A percentile compares a stretch with the other conserved stretches of the same genome.
Evolutionary conservation across 2,797 vertebrate genomes (phyloP).

Genomic region (Paedocypris micromegethes): DNA sequence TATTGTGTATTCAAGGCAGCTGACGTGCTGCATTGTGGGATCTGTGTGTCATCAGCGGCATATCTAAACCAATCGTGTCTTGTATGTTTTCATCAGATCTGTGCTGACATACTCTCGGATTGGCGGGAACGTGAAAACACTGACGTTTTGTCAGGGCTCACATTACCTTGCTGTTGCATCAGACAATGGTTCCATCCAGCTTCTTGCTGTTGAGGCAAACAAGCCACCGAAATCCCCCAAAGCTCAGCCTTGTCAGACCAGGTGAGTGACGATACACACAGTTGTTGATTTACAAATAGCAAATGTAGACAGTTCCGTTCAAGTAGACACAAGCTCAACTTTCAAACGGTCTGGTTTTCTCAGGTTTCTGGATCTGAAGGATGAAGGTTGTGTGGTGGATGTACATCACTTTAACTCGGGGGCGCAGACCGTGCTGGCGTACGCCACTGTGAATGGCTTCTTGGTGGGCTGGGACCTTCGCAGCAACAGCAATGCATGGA

Average conservation of each 20-base stretch:
- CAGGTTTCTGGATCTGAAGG: slow-evolving; percentile 83
- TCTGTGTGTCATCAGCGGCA: too few species aligned
- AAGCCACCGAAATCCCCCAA: slow-evolving; percentile 95
- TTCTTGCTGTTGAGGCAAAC: slow-evolving; percentile 87
- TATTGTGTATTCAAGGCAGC: too few species aligned
- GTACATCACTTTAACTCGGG: slow-evolving; percentile 95
- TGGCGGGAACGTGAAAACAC: slow-evolving; percentile 86
- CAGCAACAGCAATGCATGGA: slow-evolving; percentile 87
- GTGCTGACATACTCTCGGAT: slow-evolving; percentile 89
- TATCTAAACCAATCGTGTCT: background rate
- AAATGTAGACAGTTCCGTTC: background rate
- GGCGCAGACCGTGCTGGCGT: slow-evolving; percentile 88
- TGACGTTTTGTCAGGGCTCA: slow-evolving; percentile 93
- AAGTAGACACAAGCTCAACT: background rate
- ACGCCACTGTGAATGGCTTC: slow-evolving; percentile 91
- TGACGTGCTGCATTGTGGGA: too few species aligned
- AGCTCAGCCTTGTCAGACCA: slow-evolving; percentile 90
- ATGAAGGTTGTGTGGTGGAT: slow-evolving; percentile 92
- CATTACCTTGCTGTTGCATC: slow-evolving; percentile 91
- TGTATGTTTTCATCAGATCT: slow-evolving; percentile 68
- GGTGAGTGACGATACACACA: slow-evolving; percentile 59
- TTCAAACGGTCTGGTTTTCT: slow-evolving; percentile 11
- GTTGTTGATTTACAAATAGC: background rate
- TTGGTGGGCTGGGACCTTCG: slow-evolving; percentile 95
- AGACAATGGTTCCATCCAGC: slow-evolving; percentile 88